Percentiles rank a stretch among this genome's conserved stretches.
Conservation (phyloP, 2,113 vertebrate species). For the Apus apus region DNA sequence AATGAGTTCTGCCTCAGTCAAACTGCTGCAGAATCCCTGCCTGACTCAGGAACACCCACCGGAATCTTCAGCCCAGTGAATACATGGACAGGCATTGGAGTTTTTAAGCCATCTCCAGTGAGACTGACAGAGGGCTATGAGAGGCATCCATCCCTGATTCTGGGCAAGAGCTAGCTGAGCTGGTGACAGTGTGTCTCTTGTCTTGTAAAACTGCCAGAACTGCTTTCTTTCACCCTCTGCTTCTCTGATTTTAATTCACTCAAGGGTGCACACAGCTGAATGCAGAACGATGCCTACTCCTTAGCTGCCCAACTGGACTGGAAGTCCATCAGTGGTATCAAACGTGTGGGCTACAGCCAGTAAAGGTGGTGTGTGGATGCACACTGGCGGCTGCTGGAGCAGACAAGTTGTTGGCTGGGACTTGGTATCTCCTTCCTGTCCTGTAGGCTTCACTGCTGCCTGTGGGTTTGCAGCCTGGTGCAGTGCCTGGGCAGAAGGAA, state of each 20-base stretch:
- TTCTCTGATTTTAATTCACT: background rate
- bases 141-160: background rate
- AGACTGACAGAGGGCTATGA: background rate
- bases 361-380: background rate
- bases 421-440: background rate
- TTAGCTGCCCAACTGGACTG: background rate
- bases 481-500: rapidly evolving
- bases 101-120: rapidly evolving
- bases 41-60: background rate
- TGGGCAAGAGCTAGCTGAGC: background rate
- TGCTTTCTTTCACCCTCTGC: background rate
- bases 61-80: background rate
- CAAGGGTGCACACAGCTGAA: background rate
- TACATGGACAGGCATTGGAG: rapidly evolving
- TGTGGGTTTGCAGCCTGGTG: background rate
- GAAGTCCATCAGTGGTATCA: background rate
- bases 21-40: background rate
- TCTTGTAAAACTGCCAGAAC: background rate
- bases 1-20: background rate
- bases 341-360: background rate
- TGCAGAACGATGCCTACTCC: rapidly evolving
- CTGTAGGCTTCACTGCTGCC: background rate
- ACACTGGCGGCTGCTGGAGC: background rate
- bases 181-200: background rate
- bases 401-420: background rate